Conservation (phyloP, 2,888 invertebrate genomes). For the Ceramica pisi region DNA sequence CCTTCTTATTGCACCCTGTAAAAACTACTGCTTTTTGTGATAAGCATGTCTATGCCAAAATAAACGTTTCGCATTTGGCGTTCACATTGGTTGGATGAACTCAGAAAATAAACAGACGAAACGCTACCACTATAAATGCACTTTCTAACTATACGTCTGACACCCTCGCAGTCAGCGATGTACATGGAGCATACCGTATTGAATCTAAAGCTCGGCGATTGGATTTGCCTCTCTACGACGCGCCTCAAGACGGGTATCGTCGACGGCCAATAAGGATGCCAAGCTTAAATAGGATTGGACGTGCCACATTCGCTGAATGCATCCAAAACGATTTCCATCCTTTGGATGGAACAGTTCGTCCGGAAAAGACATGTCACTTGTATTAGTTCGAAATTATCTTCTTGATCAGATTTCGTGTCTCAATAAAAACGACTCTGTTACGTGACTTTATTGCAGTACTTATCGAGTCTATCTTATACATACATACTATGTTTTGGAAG, state of each 20-base stretch:
- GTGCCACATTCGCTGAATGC: conserved; percentile 32
- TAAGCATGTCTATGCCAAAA: neutral
- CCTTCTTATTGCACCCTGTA: neutral
- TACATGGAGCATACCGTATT: conserved; percentile 41
- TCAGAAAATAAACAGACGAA: conserved; percentile 3
- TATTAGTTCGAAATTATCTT: neutral
- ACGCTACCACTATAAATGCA: neutral
- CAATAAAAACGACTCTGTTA: neutral
- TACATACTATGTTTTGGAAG: too few species aligned
- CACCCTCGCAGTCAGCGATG: conserved; percentile 13
- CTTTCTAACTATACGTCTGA: neutral
- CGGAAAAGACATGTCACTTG: conserved; percentile 10
- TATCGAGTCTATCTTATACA: too few species aligned
- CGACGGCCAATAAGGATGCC: conserved; percentile 49
- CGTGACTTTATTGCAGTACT: too few species aligned
- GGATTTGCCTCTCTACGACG: conserved; percentile 47
- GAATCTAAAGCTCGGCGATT: conserved; percentile 54
- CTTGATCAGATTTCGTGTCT: neutral
- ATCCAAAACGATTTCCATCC: conserved; percentile 24
- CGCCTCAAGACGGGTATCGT: conserved; percentile 41
- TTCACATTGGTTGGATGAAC: neutral
- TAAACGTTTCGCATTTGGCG: neutral
- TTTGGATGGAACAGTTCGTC: neutral
- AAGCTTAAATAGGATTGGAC: conserved; percentile 52
- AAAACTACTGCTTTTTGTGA: neutral